A percentile compares a stretch with the other conserved stretches of the same genome.
These are phyloP conservation scores for Lathronympha strigana DNA, from an alignment of 2,888 invertebrate species.

Conservation along the genomic window DNA sequence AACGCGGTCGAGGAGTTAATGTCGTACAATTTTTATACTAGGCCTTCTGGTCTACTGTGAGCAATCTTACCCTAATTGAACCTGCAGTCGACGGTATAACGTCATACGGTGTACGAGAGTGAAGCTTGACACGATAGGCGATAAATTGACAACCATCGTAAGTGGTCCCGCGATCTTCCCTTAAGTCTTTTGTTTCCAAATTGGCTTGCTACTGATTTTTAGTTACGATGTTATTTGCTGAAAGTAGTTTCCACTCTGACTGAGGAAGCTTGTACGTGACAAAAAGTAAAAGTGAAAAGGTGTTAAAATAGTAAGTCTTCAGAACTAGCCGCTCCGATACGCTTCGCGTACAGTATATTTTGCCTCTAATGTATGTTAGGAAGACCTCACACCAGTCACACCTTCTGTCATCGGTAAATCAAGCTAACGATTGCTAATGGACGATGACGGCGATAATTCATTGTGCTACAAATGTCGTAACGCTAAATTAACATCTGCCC, in stretches of 20 bases:
- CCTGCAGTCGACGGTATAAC: too few relatives aligned
- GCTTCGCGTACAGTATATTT: conserved; percentile 15
- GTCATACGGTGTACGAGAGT: too few relatives aligned
- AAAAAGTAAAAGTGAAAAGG: neutral
- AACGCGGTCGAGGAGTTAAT: too few relatives aligned
- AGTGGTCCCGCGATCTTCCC: too few relatives aligned
- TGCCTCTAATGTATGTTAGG: conserved; percentile 9
- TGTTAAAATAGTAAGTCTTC: neutral
- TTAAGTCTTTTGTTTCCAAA: too few relatives aligned
- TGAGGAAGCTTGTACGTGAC: neutral
- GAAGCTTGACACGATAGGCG: too few relatives aligned
- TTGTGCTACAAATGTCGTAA: conserved; percentile 35
- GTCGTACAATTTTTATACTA: too few relatives aligned
- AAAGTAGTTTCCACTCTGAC: neutral
- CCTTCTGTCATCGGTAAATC: conserved; percentile 38
- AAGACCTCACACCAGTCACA: conserved; percentile 26
- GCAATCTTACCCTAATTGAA: too few relatives aligned
- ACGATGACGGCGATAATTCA: conserved; percentile 34
- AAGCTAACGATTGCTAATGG: conserved; percentile 33
- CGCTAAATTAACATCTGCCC: conserved; percentile 45
- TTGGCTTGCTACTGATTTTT: too few relatives aligned
- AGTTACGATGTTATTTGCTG: neutral
- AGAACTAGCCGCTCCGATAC: neutral
- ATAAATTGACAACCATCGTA: too few relatives aligned
- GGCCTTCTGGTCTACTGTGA: too few relatives aligned